Conservation (phyloP, 2,113 vertebrate genomes). For the Motacilla tschutschensis region DNA sequence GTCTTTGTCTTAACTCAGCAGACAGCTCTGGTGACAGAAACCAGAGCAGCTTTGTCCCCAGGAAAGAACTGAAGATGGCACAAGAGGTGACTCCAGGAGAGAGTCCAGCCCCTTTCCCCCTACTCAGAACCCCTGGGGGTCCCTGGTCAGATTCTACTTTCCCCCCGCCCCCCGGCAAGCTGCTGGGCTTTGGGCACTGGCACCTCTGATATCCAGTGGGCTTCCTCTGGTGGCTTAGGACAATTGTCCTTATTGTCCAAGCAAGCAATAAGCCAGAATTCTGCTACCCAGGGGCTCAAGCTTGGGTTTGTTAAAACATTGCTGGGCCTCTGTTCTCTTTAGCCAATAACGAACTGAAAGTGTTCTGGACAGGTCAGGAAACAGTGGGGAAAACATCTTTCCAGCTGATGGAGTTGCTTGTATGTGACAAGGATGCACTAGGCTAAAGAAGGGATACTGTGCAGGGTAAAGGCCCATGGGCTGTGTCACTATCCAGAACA, state of each 20-base stretch:
- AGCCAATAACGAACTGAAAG: neutral
- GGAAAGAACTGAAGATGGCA: neutral
- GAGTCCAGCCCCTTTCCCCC: neutral
- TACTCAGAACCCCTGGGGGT: neutral
- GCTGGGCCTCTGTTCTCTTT: neutral
- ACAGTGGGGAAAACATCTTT: neutral
- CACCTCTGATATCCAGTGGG: neutral
- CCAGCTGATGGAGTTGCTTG: neutral
- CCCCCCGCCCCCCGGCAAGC: accelerated
- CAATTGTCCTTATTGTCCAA: neutral
- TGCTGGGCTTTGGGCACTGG: accelerated
- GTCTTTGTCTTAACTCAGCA: neutral
- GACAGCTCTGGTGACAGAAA: neutral
- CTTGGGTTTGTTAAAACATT: neutral
- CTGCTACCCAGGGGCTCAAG: neutral
- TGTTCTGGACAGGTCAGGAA: neutral
- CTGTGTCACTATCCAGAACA: accelerated
- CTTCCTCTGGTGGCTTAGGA: neutral
- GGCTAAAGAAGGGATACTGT: neutral
- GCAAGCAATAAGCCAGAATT: neutral
- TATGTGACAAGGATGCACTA: neutral
- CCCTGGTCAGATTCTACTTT: neutral
- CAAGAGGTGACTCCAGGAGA: neutral
- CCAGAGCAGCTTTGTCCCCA: neutral
- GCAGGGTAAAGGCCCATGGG: neutral